Evolutionary conservation across 2,797 vertebrate genomes (phyloP).

Genomic region (Pangasius krempfi): DNA sequence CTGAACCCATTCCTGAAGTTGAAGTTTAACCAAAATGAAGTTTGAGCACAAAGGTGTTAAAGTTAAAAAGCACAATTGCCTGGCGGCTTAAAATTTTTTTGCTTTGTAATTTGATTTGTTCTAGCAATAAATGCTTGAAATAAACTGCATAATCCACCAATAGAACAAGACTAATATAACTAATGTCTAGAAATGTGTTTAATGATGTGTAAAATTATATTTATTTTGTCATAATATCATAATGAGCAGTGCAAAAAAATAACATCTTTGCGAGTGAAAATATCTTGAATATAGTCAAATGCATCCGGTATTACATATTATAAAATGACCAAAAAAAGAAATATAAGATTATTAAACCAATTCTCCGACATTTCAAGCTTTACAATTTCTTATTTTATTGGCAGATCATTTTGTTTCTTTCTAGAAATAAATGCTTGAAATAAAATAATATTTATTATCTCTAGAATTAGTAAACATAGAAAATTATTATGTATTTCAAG

Average conservation of each 20-base stretch:
- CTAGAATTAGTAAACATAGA: neutral
- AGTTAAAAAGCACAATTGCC: too few relatives aligned
- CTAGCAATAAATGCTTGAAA: neutral
- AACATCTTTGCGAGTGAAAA: neutral
- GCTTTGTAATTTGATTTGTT: too few relatives aligned
- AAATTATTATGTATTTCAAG: neutral
- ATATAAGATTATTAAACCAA: neutral
- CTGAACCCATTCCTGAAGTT: neutral
- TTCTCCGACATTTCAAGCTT: neutral
- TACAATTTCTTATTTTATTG: neutral
- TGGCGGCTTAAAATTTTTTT: too few relatives aligned
- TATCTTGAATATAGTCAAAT: neutral
- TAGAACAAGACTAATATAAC: neutral
- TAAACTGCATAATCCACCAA: neutral
- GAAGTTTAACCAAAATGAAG: neutral
- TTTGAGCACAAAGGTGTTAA: too few relatives aligned
- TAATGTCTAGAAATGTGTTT: neutral
- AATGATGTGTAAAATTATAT: neutral
- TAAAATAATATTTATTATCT: neutral
- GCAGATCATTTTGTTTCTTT: neutral
- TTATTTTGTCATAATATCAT: neutral
- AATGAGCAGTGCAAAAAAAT: neutral
- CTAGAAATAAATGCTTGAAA: neutral
- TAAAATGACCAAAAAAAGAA: neutral
- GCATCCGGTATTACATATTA: neutral